These are phyloP conservation scores for Ammodytes dubius DNA, from an alignment of 2,113 vertebrate genomes.

Conservation along the genomic window DNA sequence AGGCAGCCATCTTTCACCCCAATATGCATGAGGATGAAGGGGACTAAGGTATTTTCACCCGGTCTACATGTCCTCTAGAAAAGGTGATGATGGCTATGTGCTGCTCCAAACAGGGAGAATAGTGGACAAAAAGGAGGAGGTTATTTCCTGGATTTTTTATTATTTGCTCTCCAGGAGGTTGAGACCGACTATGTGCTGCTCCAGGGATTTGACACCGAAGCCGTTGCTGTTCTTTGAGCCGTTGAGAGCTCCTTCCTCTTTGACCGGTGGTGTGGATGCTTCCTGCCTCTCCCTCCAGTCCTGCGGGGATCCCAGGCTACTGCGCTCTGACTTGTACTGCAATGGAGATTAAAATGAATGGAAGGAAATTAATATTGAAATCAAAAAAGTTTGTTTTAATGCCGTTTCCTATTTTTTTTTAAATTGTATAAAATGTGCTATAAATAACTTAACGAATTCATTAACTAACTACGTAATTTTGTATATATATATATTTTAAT, in stretches of 20 bases:
- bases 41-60: slow-evolving; percentile 17
- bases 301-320: slow-evolving; percentile 86
- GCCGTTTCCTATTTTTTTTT: background rate
- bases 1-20: slow-evolving; percentile 34
- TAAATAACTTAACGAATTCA: no score
- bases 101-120: slow-evolving; percentile 27
- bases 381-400: background rate
- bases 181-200: slow-evolving; percentile 88
- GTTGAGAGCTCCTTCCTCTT: slow-evolving; percentile 80
- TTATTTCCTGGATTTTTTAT: slow-evolving; percentile 34
- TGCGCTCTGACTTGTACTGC: slow-evolving; percentile 87
- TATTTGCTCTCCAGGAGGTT: slow-evolving; percentile 91
- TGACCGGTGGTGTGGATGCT: slow-evolving; percentile 77
- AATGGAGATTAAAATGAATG: background rate
- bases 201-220: slow-evolving; percentile 87
- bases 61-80: slow-evolving; percentile 35
- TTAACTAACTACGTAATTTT: no score
- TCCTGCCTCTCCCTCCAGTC: slow-evolving; percentile 89
- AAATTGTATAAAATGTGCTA: no score
- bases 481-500: background rate
- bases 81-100: slow-evolving; percentile 52
- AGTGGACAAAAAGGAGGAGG: slow-evolving; percentile 8
- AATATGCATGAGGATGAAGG: slow-evolving; percentile 42
- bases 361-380: background rate
- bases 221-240: slow-evolving; percentile 84